A percentile compares a stretch with the other conserved stretches of the same genome.
These are phyloP conservation scores for Macropus fuliginosus DNA, from an alignment of 2,797 vertebrate genomes.

Conservation along the genomic window DNA sequence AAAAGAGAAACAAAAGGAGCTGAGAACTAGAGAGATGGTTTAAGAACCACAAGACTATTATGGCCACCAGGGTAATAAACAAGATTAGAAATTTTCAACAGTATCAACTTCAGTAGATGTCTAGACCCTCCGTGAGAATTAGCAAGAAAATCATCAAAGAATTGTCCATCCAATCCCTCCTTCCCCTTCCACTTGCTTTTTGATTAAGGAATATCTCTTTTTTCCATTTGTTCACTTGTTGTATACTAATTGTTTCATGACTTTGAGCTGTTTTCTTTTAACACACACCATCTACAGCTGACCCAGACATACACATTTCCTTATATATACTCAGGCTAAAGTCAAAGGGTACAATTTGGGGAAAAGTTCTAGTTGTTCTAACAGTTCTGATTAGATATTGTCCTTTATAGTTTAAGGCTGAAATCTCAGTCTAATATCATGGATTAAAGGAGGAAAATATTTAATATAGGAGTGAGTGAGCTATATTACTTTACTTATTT, in stretches of 20 bases:
- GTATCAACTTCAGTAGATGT: no score
- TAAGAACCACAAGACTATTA: no score
- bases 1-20: no score
- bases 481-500: background rate
- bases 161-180: background rate
- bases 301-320: background rate
- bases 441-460: background rate
- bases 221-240: background rate
- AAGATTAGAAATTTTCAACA: no score
- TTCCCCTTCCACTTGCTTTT: background rate
- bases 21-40: no score
- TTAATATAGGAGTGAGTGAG: background rate
- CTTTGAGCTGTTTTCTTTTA: background rate
- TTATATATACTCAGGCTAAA: background rate
- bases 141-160: background rate
- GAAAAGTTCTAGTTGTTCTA: background rate
- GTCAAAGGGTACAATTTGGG: background rate
- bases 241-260: background rate
- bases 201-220: background rate
- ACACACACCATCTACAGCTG: background rate
- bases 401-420: background rate
- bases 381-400: background rate
- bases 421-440: background rate
- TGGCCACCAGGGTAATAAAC: no score
- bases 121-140: no score